Conservation (phyloP, 2,888 invertebrate species). For the Ptilodon capucinus region DNA sequence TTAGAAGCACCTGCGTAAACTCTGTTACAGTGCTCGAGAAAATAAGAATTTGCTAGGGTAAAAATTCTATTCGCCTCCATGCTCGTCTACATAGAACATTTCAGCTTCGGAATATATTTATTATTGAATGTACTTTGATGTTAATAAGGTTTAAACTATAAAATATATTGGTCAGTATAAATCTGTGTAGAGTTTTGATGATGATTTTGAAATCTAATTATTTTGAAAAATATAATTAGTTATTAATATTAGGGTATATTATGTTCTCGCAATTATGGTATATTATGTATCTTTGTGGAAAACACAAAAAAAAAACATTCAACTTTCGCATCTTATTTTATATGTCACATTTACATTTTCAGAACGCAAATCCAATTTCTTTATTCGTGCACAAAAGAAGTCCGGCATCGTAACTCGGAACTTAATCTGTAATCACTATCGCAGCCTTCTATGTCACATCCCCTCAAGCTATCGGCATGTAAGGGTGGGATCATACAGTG, state of each 20-base stretch:
- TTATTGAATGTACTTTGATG: neutral
- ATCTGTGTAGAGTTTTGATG: too few relatives aligned
- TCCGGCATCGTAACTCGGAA: constrained; percentile 29
- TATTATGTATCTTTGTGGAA: too few relatives aligned
- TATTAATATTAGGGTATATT: too few relatives aligned
- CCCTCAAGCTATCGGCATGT: constrained; percentile 27
- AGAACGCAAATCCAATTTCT: constrained; percentile 9
- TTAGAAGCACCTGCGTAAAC: constrained; percentile 65
- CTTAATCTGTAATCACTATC: constrained; percentile 43
- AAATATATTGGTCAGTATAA: neutral
- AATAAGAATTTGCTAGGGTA: constrained; percentile 31
- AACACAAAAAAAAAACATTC: too few relatives aligned
- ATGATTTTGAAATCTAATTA: too few relatives aligned
- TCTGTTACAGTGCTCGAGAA: constrained; percentile 32
- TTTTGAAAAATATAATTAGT: too few relatives aligned
- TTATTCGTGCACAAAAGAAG: constrained; percentile 13
- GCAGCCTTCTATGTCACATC: constrained; percentile 31
- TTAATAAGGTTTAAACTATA: too few relatives aligned
- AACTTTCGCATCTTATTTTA: too few relatives aligned
- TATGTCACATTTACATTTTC: neutral
- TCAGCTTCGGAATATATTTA: constrained; percentile 4
- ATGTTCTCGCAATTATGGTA: too few relatives aligned
- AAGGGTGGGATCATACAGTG: constrained; percentile 29
- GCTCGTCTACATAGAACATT: constrained; percentile 12
- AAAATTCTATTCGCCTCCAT: constrained; percentile 18